Evolutionary conservation across 1,140 invertebrate species (phyloP).

Genomic region (Pinna nobilis): DNA sequence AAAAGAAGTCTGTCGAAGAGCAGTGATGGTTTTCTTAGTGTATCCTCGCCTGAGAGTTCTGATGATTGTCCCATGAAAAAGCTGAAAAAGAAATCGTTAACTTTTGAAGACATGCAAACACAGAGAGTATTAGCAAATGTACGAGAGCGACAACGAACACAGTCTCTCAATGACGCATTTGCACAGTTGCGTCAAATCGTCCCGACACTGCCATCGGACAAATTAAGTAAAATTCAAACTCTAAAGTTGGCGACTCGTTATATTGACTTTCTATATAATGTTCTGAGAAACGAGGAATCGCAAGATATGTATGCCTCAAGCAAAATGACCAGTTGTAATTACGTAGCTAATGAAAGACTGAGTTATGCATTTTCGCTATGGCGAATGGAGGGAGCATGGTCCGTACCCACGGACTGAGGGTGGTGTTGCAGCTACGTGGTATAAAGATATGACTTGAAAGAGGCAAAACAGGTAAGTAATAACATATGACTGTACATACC

Average conservation of each 20-base stretch:
- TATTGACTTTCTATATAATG: constrained; percentile 89
- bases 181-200: constrained; percentile 94
- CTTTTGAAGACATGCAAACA: constrained; percentile 73
- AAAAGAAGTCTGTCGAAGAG: constrained; percentile 46
- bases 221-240: constrained; percentile 98
- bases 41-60: constrained; percentile 47
- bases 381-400: constrained; percentile 96
- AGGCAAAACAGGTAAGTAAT: too few species aligned
- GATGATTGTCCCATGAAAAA: constrained; percentile 43
- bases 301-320: constrained; percentile 47
- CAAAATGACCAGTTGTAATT: constrained; percentile 80
- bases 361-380: constrained; percentile 97
- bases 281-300: constrained; percentile 75
- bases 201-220: constrained; percentile 97
- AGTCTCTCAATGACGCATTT: constrained; percentile 98
- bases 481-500: too few species aligned
- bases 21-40: constrained; percentile 48
- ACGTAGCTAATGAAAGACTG: constrained; percentile 90
- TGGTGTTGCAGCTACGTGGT: too few species aligned
- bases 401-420: constrained; percentile 57
- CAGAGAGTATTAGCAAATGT: constrained; percentile 97
- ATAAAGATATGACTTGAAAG: too few species aligned
- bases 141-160: constrained; percentile 95
- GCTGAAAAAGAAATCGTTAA: constrained; percentile 57
- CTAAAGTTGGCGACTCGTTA: constrained; percentile 89